A percentile compares a stretch with the other conserved stretches of the same genome.
Evolutionary conservation across 2,113 vertebrate species (phyloP).

Genomic region (Grammomys dolichurus): DNA sequence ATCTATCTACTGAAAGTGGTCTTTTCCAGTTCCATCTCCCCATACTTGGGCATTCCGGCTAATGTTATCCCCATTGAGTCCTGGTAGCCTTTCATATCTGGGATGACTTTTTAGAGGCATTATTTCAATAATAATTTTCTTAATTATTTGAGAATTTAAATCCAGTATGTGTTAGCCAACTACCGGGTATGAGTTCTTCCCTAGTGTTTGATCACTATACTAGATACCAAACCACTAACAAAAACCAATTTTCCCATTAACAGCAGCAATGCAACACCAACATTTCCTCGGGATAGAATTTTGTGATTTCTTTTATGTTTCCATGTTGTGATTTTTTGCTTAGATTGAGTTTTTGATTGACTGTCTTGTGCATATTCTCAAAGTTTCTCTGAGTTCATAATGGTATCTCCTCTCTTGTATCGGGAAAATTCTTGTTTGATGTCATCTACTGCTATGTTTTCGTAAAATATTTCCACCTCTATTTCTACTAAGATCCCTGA

Average conservation of each 20-base stretch:
- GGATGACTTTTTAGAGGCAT: no score
- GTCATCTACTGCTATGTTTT: not conserved
- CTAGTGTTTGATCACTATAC: not conserved
- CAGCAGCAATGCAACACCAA: not conserved
- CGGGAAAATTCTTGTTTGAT: not conserved
- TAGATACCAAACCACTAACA: not conserved
- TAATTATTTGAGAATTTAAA: not conserved
- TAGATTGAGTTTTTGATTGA: not conserved
- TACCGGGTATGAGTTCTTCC: not conserved
- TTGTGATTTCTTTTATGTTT: not conserved
- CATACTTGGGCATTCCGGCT: no score
- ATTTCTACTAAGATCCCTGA: not conserved
- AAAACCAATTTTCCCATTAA: not conserved
- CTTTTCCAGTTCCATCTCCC: no score
- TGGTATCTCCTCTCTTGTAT: not conserved
- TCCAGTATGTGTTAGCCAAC: not conserved
- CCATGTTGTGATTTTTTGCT: not conserved
- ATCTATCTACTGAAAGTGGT: no score
- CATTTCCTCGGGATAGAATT: not conserved
- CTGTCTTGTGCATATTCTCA: not conserved
- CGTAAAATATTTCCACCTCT: not conserved
- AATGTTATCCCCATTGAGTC: no score
- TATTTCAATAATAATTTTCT: not conserved
- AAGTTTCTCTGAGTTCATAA: not conserved
- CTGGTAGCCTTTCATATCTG: no score